phyloP scores from a whole-genome alignment of 2,797 vertebrate genomes.

The Gila robusta region DNA sequence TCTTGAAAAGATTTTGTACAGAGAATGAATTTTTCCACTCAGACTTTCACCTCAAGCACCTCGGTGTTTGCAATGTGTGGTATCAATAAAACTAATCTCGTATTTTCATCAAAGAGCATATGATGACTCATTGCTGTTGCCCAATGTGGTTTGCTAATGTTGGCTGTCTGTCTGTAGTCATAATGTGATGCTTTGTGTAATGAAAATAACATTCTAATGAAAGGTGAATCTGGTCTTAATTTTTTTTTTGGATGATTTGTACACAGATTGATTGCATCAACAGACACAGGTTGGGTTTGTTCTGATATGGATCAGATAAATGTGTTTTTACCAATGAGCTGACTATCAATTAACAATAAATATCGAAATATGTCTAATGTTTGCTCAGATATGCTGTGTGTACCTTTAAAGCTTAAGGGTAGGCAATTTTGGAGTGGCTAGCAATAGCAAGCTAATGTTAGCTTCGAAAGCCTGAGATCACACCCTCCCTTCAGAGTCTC shows the following conservation, averaged over 20 bases:
- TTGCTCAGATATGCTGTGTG: neutral
- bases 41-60: neutral
- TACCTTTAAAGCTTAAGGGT: neutral
- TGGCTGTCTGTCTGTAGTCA: neutral
- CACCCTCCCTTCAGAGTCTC: too few species aligned
- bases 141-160: neutral
- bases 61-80: neutral
- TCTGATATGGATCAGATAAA: neutral
- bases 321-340: neutral
- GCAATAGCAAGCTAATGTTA: too few species aligned
- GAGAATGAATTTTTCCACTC: neutral
- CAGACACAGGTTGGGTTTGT: neutral
- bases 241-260: neutral
- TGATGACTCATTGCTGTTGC: slow-evolving; percentile 15
- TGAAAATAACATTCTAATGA: neutral
- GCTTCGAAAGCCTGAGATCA: too few species aligned
- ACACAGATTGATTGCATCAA: neutral
- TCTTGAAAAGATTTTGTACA: neutral
- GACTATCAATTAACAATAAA: neutral
- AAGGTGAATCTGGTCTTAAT: neutral
- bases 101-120: neutral
- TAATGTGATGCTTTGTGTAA: neutral
- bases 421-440: too few species aligned
- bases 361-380: neutral
- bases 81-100: slow-evolving; percentile 5